A percentile compares a stretch with the other conserved stretches of the same genome.
These are phyloP conservation scores for Peromyscus aztecus DNA, from an alignment of 2,797 vertebrate species.

Conservation along the genomic window DNA sequence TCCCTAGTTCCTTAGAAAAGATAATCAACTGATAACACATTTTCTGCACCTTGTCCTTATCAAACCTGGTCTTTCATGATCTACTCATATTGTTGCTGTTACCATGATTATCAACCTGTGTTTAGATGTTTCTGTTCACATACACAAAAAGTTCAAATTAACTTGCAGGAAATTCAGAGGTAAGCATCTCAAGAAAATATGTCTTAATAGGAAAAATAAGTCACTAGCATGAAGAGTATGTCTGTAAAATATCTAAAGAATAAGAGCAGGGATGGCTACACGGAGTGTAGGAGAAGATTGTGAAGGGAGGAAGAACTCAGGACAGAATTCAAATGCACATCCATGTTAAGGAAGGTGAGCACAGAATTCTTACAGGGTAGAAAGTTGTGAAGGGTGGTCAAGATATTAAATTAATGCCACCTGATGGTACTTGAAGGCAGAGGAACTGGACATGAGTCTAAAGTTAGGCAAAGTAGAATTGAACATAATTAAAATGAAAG, in stretches of 20 bases:
- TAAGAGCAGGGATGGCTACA: not conserved
- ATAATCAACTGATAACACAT: not conserved
- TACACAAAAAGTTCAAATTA: not conserved
- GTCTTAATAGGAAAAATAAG: not conserved
- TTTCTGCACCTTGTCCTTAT: not conserved
- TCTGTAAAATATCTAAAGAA: not conserved
- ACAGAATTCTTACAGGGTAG: not conserved
- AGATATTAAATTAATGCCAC: not conserved
- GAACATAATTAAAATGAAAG: not conserved
- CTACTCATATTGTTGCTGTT: too few species aligned
- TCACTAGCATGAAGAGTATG: not conserved
- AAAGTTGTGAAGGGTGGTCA: not conserved
- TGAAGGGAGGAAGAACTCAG: not conserved
- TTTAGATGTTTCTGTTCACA: not conserved
- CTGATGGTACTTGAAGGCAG: not conserved
- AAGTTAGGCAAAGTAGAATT: not conserved
- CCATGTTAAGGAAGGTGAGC: not conserved
- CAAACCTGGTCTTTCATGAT: not conserved
- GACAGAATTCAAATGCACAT: not conserved
- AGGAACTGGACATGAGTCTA: not conserved
- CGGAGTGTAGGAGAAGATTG: not conserved
- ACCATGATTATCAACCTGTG: not conserved
- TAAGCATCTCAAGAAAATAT: not conserved
- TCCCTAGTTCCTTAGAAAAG: not conserved
- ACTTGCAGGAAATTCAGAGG: not conserved